Percentiles rank a stretch among this genome's conserved stretches.
Conservation (phyloP, 1,140 invertebrate species). For the Cotesia typhae region DNA sequence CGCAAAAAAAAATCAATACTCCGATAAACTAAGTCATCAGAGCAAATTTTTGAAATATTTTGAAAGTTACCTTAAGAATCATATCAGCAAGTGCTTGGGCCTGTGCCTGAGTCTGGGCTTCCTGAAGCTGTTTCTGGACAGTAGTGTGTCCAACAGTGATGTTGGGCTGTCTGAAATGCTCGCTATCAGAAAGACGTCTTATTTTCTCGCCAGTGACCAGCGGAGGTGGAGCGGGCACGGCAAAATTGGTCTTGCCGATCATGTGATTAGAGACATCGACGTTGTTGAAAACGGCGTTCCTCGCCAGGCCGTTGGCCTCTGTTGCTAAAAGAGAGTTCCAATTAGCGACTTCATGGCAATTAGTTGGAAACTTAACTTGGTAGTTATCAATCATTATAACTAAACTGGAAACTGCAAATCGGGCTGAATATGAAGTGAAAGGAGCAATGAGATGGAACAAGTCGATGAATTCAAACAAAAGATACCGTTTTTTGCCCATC, state of each 20-base stretch:
- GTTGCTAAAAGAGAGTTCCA: conserved; percentile 62
- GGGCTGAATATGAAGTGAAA: conserved; percentile 13
- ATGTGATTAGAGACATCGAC: conserved; percentile 58
- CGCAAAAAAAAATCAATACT: neutral
- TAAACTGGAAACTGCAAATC: conserved; percentile 24
- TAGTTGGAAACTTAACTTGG: neutral
- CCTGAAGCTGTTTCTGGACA: conserved; percentile 66
- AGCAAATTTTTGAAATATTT: neutral
- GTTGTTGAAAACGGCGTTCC: conserved; percentile 62
- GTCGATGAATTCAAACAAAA: conserved; percentile 30
- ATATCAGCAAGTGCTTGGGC: conserved; percentile 64
- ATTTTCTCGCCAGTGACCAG: conserved; percentile 66
- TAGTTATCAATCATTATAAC: conserved; percentile 16
- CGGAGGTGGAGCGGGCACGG: conserved; percentile 70
- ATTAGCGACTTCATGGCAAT: neutral
- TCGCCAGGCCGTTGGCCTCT: conserved; percentile 66
- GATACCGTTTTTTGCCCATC: conserved; percentile 20
- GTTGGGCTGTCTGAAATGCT: conserved; percentile 70
- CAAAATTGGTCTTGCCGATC: conserved; percentile 68
- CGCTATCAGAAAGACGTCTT: conserved; percentile 72
- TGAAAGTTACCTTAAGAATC: conserved; percentile 58
- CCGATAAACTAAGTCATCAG: neutral
- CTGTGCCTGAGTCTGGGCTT: conserved; percentile 68
- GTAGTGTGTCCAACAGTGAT: conserved; percentile 62
- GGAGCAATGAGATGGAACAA: conserved; percentile 17